Evolutionary conservation across 2,113 vertebrate species (phyloP).

Genomic region (Poeciliopsis prolifica): DNA sequence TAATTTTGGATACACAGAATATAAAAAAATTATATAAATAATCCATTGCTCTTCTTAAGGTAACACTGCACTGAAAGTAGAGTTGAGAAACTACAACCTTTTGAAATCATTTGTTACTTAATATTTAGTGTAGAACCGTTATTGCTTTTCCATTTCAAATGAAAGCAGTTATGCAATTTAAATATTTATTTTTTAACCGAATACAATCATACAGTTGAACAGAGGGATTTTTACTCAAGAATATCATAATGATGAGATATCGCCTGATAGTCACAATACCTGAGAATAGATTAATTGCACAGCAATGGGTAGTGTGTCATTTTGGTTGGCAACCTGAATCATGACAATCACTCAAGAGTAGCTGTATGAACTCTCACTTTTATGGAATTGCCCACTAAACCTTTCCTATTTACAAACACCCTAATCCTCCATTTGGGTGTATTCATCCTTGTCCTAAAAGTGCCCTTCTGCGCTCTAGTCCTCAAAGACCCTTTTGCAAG

Average conservation of each 20-base stretch:
- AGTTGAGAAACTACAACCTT: too few species aligned
- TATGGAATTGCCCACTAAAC: constrained; percentile 50
- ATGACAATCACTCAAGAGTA: constrained; percentile 2
- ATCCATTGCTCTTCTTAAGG: too few species aligned
- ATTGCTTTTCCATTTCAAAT: neutral
- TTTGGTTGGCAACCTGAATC: constrained; percentile 1
- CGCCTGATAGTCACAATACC: neutral
- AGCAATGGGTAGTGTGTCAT: constrained; percentile 19
- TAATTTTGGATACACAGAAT: neutral
- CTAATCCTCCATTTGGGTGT: constrained; percentile 77
- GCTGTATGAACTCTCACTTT: constrained; percentile 36
- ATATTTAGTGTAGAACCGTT: neutral
- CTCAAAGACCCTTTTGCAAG: constrained; percentile 72
- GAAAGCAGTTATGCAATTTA: neutral
- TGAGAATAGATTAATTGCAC: neutral
- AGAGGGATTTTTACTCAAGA: neutral
- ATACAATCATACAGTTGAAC: neutral
- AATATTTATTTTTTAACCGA: too few species aligned
- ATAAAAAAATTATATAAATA: too few species aligned
- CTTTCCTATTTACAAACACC: constrained; percentile 70
- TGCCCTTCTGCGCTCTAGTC: constrained; percentile 70
- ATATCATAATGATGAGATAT: neutral
- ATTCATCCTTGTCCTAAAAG: constrained; percentile 73
- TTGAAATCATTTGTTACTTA: neutral
- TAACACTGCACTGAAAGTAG: too few species aligned